Percentiles rank a stretch among this genome's conserved stretches.
Evolutionary conservation across 1,140 invertebrate genomes (phyloP).

Genomic region (Lepidotrigona ventralis): DNA sequence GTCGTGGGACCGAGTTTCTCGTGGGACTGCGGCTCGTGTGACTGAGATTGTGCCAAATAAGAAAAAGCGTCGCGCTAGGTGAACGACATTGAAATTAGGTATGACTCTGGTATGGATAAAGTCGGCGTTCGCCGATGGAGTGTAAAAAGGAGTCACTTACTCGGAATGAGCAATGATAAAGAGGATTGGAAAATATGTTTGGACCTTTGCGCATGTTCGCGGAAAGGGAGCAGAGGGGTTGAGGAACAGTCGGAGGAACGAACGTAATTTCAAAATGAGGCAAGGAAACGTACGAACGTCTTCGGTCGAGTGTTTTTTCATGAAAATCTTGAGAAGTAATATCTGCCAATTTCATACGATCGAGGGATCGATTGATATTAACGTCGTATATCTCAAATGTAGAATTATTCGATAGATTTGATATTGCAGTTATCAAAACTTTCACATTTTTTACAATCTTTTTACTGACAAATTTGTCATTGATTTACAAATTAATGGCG

Average conservation of each 20-base stretch:
- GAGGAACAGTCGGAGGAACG: background rate
- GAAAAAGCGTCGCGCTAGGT: slow-evolving; percentile 37
- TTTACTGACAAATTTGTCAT: background rate
- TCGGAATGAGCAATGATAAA: slow-evolving; percentile 67
- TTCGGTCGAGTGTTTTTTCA: slow-evolving; percentile 71
- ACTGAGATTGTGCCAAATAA: slow-evolving; percentile 24
- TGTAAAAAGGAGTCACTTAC: slow-evolving; percentile 60
- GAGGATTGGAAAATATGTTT: slow-evolving; percentile 72
- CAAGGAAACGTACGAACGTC: slow-evolving; percentile 36
- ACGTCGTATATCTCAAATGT: background rate
- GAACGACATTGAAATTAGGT: slow-evolving; percentile 71
- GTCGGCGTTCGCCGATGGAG: slow-evolving; percentile 59
- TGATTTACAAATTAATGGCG: background rate
- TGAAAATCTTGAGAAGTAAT: slow-evolving; percentile 76
- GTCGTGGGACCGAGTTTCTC: slow-evolving; percentile 59
- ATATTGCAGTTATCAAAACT: background rate
- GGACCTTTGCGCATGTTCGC: slow-evolving; percentile 22
- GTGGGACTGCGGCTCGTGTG: background rate
- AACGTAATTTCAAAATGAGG: background rate
- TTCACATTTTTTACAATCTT: background rate
- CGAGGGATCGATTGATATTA: slow-evolving; percentile 63
- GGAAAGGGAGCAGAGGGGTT: background rate
- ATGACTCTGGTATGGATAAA: slow-evolving; percentile 68
- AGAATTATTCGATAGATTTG: too few species aligned
- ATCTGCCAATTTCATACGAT: slow-evolving; percentile 62